Evolutionary conservation across 2,113 vertebrate species (phyloP).

Genomic region (Vimba vimba): DNA sequence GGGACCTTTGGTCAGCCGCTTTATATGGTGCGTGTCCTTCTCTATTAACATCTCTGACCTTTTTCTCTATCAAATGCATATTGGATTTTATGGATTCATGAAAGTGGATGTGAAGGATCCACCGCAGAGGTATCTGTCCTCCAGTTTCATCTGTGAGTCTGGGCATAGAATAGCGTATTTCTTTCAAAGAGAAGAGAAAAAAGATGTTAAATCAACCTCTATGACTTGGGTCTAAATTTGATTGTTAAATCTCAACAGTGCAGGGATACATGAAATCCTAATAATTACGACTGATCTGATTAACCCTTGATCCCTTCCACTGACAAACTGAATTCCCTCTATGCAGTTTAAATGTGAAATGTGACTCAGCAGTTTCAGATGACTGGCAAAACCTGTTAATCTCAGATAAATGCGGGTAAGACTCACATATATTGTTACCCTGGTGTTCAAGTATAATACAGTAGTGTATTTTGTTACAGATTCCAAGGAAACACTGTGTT

Average conservation of each 20-base stretch:
- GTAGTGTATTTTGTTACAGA: neutral
- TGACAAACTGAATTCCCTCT: neutral
- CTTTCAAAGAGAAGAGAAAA: neutral
- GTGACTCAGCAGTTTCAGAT: neutral
- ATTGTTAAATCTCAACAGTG: neutral
- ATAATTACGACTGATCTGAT: neutral
- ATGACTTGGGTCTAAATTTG: neutral
- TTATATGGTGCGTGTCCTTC: neutral
- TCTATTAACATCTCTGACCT: conserved; percentile 5
- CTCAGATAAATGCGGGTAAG: neutral
- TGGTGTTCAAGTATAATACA: neutral
- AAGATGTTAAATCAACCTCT: neutral
- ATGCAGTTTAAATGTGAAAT: neutral
- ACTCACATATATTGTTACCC: neutral
- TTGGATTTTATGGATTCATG: conserved; percentile 13
- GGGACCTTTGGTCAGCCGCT: neutral
- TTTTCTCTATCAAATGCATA: neutral
- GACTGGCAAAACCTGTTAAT: conserved; percentile 1
- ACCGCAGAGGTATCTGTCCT: neutral
- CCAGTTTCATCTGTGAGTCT: neutral
- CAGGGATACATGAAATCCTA: neutral
- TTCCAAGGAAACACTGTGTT: neutral
- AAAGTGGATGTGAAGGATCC: neutral
- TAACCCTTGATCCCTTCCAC: neutral
- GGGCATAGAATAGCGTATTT: neutral